These are phyloP conservation scores for Astropecten irregularis DNA, from an alignment of 53 echinoderm and acorn worm genomes.

Conservation along the genomic window DNA sequence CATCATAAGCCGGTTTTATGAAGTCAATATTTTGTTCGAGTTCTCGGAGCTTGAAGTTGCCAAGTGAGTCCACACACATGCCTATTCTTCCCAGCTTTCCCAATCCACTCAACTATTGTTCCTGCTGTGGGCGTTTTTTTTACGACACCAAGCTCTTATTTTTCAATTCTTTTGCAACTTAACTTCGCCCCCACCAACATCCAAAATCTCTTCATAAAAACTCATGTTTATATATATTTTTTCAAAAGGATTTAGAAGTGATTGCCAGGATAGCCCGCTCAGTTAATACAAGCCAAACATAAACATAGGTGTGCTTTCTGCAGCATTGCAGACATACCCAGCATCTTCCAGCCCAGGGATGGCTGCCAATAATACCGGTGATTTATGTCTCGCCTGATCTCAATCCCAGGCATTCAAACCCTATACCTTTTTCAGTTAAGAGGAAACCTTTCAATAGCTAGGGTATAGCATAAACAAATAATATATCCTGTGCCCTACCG, in stretches of 20 bases:
- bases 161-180: not conserved
- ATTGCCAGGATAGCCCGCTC: not conserved
- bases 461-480: slow-evolving; percentile 45
- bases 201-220: not conserved
- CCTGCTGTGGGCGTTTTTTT: too few relatives aligned
- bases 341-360: not conserved
- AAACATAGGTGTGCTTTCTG: slow-evolving; percentile 20
- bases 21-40: too few relatives aligned
- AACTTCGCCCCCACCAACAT: not conserved
- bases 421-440: not conserved
- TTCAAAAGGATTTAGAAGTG: not conserved
- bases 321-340: slow-evolving; percentile 10
- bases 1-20: too few relatives aligned
- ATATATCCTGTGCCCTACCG: slow-evolving; percentile 15
- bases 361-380: slow-evolving; percentile 14
- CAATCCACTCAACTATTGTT: too few relatives aligned
- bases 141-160: too few relatives aligned
- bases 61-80: too few relatives aligned
- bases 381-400: slow-evolving; percentile 34
- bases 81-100: too few relatives aligned
- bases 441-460: slow-evolving; percentile 17
- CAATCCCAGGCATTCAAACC: slow-evolving; percentile 7
- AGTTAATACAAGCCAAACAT: not conserved
- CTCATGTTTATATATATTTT: not conserved
- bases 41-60: too few relatives aligned